Conservation (phyloP, 2,113 vertebrate genomes). For the Austrofundulus limnaeus region DNA sequence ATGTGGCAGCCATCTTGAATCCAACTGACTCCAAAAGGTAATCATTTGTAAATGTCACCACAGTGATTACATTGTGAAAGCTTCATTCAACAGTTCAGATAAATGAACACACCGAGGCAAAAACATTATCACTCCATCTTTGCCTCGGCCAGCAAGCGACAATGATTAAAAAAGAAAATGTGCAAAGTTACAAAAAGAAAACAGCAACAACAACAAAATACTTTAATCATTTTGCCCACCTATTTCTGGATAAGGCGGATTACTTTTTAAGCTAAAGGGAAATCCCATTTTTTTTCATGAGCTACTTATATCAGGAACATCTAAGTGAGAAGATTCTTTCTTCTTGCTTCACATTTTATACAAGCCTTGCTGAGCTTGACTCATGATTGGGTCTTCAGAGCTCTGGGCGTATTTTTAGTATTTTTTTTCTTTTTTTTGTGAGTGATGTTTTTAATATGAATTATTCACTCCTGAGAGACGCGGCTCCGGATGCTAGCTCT, state of each 20-base stretch:
- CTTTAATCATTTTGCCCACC: no score
- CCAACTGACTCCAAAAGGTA: no score
- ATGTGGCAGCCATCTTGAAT: no score
- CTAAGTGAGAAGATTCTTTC: constrained; percentile 43
- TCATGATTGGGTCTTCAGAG: constrained; percentile 60
- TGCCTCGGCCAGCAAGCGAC: no score
- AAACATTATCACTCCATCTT: no score
- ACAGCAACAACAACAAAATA: no score
- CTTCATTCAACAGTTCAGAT: no score
- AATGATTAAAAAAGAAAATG: no score
- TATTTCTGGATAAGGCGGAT: background rate
- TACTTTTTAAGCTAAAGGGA: constrained; percentile 32
- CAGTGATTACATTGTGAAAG: no score
- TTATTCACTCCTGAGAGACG: constrained; percentile 75
- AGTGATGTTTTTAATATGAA: constrained; percentile 77
- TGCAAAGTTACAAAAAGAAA: no score
- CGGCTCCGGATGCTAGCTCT: constrained; percentile 53
- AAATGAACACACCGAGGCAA: no score
- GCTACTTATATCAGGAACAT: constrained; percentile 55
- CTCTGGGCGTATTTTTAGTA: constrained; percentile 64
- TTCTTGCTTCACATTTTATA: constrained; percentile 51
- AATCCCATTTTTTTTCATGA: constrained; percentile 28
- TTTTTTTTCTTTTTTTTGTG: constrained; percentile 42
- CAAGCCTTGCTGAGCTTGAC: constrained; percentile 51
- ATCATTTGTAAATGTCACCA: no score